Evolutionary conservation across 1,140 invertebrate genomes (phyloP).

Genomic region (Trichonephila inaurata): DNA sequence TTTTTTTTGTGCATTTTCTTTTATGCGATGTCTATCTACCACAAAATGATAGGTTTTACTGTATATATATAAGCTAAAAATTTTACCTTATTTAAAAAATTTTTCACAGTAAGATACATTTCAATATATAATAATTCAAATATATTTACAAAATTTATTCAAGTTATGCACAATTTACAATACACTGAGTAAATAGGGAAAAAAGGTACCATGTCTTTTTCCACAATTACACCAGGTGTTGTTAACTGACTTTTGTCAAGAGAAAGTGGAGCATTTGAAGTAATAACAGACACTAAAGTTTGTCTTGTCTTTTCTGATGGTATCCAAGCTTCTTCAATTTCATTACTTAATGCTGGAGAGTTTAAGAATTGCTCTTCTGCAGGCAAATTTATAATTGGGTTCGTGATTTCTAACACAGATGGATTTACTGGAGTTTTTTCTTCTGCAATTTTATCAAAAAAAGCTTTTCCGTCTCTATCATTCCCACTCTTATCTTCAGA

Average conservation of each 20-base stretch:
- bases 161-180: background rate
- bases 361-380: slow-evolving; percentile 14
- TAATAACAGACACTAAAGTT: slow-evolving; percentile 78
- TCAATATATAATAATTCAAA: background rate
- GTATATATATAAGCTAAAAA: too few species aligned
- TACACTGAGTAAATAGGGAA: background rate
- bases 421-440: background rate
- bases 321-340: slow-evolving; percentile 80
- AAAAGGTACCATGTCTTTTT: slow-evolving; percentile 55
- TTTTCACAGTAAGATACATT: too few species aligned
- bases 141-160: background rate
- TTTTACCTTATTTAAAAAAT: too few species aligned
- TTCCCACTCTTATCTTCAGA: slow-evolving; percentile 76
- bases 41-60: too few species aligned
- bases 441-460: slow-evolving; percentile 76
- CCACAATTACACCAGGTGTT: slow-evolving; percentile 56
- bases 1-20: too few species aligned
- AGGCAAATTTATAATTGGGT: background rate
- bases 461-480: slow-evolving; percentile 77
- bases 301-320: slow-evolving; percentile 81
- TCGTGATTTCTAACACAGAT: background rate
- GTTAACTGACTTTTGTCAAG: slow-evolving; percentile 78
- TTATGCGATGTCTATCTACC: too few species aligned
- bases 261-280: slow-evolving; percentile 78
- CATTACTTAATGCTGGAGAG: slow-evolving; percentile 13